Conservation (phyloP, 2,888 invertebrate species). For the Metellina segmentata region DNA sequence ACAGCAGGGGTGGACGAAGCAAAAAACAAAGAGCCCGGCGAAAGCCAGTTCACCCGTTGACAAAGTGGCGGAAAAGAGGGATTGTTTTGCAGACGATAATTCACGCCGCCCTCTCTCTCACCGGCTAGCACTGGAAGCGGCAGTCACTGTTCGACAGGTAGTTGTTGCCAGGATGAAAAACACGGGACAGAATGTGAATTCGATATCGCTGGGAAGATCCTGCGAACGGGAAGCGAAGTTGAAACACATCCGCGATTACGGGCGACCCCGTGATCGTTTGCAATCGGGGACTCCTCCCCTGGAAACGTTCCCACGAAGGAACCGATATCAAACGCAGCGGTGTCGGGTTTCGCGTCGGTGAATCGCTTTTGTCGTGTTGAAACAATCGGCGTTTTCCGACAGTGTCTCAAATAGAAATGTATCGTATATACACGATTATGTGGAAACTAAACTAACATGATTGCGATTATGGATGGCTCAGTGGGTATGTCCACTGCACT, state of each 20-base stretch:
- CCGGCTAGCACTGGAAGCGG: not conserved
- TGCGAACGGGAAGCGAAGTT: no score
- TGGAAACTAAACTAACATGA: no score
- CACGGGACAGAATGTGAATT: no score
- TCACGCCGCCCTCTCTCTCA: not conserved
- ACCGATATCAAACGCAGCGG: not conserved
- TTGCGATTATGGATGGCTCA: no score
- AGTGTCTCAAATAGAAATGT: no score
- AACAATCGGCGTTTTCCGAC: not conserved
- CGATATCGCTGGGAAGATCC: no score
- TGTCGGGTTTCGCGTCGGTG: not conserved
- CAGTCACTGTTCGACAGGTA: no score
- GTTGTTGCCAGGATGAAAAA: no score
- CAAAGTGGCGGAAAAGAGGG: slow-evolving; percentile 57
- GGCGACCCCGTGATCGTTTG: not conserved
- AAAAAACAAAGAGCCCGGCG: not conserved
- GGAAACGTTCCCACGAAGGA: not conserved
- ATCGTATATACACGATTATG: no score
- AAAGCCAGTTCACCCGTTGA: slow-evolving; percentile 29
- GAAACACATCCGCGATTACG: no score
- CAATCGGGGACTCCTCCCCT: not conserved
- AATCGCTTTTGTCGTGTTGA: not conserved
- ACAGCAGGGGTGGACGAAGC: not conserved
- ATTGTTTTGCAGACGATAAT: slow-evolving; percentile 42
- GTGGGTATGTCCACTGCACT: no score